Evolutionary conservation across 2,113 vertebrate species (phyloP).

Genomic region (Noctilio leporinus): DNA sequence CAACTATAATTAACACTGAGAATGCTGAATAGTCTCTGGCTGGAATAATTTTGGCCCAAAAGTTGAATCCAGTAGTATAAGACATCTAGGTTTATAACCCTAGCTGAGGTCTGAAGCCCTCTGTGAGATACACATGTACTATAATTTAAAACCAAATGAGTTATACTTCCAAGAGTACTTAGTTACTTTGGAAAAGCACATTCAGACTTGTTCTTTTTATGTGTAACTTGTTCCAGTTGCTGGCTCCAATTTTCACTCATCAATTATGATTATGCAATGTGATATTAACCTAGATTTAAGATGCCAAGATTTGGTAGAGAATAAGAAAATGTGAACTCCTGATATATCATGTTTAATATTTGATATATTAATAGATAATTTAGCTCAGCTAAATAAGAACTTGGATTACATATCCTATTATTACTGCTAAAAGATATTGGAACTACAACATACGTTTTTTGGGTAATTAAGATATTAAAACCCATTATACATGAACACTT

Average conservation of each 20-base stretch:
- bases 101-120: background rate
- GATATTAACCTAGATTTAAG: conserved; percentile 40
- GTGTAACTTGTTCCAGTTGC: background rate
- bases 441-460: conserved; percentile 4
- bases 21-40: background rate
- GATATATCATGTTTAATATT: background rate
- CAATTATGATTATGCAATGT: background rate
- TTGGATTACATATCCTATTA: background rate
- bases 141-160: too few species aligned
- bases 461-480: conserved; percentile 29
- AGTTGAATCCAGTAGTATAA: background rate
- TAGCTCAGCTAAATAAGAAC: conserved; percentile 19
- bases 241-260: background rate
- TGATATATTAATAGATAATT: conserved; percentile 27
- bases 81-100: background rate
- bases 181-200: background rate
- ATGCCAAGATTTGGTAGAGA: conserved; percentile 13
- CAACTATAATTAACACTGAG: conserved; percentile 29
- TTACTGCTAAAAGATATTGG: background rate
- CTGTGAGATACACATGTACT: background rate
- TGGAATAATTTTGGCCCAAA: background rate
- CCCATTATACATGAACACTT: conserved; percentile 21
- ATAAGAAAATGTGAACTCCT: conserved; percentile 11
- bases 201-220: background rate
- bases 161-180: background rate